phyloP scores from a whole-genome alignment of 2,888 invertebrate genomes.

The Tinea pellionella region DNA sequence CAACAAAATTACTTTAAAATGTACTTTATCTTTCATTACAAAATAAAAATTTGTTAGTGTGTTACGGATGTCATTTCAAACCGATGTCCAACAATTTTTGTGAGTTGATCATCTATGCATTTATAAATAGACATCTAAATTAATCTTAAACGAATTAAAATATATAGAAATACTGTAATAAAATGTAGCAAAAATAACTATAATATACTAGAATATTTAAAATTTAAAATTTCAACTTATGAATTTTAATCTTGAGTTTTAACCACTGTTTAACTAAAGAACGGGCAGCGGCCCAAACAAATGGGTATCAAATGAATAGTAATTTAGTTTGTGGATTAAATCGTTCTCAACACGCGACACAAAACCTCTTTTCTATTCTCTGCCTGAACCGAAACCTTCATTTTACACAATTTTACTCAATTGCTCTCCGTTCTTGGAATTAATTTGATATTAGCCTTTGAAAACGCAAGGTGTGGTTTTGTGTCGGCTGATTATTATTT shows the following conservation, averaged over 20 bases:
- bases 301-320: constrained; percentile 66
- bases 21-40: no score
- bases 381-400: constrained; percentile 59
- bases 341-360: constrained; percentile 67
- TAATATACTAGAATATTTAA: no score
- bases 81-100: no score
- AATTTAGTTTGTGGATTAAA: constrained; percentile 67
- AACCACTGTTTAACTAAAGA: constrained; percentile 31
- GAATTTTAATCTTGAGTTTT: neutral
- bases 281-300: constrained; percentile 23
- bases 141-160: no score
- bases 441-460: constrained; percentile 69
- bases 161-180: no score
- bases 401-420: constrained; percentile 69
- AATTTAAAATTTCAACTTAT: no score
- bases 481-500: constrained; percentile 54
- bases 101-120: no score
- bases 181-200: no score
- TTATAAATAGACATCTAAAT: no score
- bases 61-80: no score
- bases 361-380: constrained; percentile 66
- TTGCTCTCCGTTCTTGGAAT: constrained; percentile 65
- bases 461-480: constrained; percentile 67
- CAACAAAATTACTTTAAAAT: no score
- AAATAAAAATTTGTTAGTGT: no score